Conservation (phyloP, 2,888 invertebrate species). For the Lasioglossum figueresi region DNA sequence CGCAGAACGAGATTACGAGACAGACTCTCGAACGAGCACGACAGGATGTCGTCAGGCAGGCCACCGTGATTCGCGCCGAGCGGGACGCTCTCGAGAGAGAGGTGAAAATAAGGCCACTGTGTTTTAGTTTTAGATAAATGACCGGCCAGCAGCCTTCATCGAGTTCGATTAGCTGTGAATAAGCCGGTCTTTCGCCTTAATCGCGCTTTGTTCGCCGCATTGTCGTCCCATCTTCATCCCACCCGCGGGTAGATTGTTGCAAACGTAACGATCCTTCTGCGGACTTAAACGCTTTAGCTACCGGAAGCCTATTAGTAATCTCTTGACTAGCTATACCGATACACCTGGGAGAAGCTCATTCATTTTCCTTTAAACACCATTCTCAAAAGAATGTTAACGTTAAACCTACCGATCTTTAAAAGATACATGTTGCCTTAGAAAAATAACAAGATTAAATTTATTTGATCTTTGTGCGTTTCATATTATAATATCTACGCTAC, state of each 20-base stretch:
- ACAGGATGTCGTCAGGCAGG: slow-evolving; percentile 86
- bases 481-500: too few species aligned
- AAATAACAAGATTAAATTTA: too few species aligned
- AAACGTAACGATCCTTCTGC: not conserved
- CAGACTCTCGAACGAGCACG: slow-evolving; percentile 86
- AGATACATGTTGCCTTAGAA: too few species aligned
- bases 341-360: not conserved
- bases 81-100: slow-evolving; percentile 86
- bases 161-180: not conserved
- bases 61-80: slow-evolving; percentile 86
- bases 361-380: too few species aligned
- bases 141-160: not conserved
- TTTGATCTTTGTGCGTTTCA: too few species aligned
- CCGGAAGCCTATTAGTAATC: not conserved
- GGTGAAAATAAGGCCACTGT: slow-evolving; percentile 77
- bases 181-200: not conserved
- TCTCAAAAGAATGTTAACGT: too few species aligned
- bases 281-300: not conserved
- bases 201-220: not conserved
- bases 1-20: slow-evolving; percentile 86
- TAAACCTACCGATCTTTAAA: too few species aligned
- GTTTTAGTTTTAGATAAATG: slow-evolving; percentile 1
- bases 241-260: not conserved
- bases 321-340: not conserved
- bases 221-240: not conserved